Conservation (phyloP, 2,888 invertebrate genomes). For the Orgyia antiqua region DNA sequence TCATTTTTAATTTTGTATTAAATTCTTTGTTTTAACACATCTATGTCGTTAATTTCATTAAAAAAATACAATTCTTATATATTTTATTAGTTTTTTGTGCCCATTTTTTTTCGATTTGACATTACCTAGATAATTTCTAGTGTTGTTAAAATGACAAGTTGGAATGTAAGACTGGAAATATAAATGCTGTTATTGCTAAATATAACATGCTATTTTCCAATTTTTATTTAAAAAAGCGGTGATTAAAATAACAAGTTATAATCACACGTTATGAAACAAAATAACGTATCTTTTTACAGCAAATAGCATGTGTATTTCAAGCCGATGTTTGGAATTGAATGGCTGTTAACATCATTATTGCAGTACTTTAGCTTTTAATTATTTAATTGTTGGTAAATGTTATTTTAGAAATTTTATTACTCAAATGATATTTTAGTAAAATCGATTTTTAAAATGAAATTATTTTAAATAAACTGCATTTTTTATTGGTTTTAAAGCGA, state of each 20-base stretch:
- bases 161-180: conserved; percentile 18
- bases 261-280: no score
- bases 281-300: no score
- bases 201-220: not conserved
- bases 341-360: conserved; percentile 3
- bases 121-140: conserved; percentile 72
- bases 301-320: conserved; percentile 4
- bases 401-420: conserved; percentile 6
- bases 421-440: conserved; percentile 3
- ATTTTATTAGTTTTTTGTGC: conserved; percentile 24
- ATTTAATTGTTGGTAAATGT: conserved; percentile 7
- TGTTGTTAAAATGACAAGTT: conserved; percentile 73
- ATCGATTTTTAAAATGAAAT: conserved; percentile 2
- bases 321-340: conserved; percentile 3
- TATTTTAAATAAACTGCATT: conserved; percentile 4
- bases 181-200: conserved; percentile 2
- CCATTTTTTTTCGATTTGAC: conserved; percentile 58
- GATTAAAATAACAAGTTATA: no score
- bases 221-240: no score
- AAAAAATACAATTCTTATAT: conserved; percentile 20
- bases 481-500: conserved; percentile 4
- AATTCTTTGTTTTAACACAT: no score
- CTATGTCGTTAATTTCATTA: no score
- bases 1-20: no score
- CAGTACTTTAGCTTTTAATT: conserved; percentile 3